Evolutionary conservation across 2,113 vertebrate genomes (phyloP).

Genomic region (Numenius arquata): DNA sequence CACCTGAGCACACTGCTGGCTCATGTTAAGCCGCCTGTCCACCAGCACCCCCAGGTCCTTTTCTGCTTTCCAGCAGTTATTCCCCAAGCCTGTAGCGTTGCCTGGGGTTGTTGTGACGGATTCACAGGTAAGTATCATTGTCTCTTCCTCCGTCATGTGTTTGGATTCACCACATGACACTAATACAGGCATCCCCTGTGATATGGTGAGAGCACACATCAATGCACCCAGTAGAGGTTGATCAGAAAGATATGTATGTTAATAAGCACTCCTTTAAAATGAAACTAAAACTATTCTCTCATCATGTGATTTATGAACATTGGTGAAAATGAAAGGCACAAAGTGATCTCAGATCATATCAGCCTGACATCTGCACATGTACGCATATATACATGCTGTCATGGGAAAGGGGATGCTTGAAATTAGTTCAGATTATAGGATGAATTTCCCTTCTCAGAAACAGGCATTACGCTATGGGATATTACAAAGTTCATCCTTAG

Average conservation of each 20-base stretch:
- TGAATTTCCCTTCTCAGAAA: neutral
- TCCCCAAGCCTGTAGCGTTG: too few species aligned
- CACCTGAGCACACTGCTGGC: too few species aligned
- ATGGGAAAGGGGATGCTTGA: neutral
- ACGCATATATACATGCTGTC: too few species aligned
- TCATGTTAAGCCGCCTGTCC: too few species aligned
- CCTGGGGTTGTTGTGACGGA: too few species aligned
- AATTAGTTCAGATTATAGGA: neutral
- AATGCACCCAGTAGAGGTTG: accelerated
- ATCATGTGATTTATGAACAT: neutral
- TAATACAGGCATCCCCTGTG: neutral
- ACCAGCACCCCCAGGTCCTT: too few species aligned
- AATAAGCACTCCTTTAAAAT: neutral
- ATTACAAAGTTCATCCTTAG: neutral
- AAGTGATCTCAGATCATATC: neutral
- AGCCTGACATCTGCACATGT: neutral
- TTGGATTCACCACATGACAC: neutral
- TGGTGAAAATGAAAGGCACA: neutral
- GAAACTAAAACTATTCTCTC: neutral
- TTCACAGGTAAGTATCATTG: too few species aligned
- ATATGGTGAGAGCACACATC: neutral
- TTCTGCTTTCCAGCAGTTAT: too few species aligned
- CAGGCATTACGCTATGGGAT: neutral
- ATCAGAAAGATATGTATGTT: neutral
- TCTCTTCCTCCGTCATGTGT: neutral